Evolutionary conservation across 2,797 vertebrate genomes (phyloP).

Genomic region (Serranus cabrilla): DNA sequence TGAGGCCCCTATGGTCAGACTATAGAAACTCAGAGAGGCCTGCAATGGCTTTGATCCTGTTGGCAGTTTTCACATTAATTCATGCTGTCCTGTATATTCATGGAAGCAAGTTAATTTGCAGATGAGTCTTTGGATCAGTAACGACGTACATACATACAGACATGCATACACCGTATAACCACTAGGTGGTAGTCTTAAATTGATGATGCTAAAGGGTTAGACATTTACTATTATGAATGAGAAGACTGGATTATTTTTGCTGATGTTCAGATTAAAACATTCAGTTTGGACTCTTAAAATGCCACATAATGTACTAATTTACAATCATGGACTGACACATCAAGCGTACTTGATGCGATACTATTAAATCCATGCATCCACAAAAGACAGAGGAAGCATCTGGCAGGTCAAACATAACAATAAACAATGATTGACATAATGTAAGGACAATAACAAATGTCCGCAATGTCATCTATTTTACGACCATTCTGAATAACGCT

Average conservation of each 20-base stretch:
- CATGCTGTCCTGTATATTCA: too few relatives aligned
- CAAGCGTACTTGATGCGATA: background rate
- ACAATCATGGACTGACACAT: background rate
- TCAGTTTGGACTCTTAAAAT: background rate
- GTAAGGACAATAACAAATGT: background rate
- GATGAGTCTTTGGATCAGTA: too few relatives aligned
- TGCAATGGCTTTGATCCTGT: too few relatives aligned
- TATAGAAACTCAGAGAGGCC: too few relatives aligned
- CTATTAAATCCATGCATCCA: background rate
- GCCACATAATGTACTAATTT: background rate
- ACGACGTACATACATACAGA: too few relatives aligned
- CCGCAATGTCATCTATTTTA: slow-evolving; percentile 1
- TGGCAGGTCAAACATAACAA: background rate
- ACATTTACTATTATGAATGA: background rate
- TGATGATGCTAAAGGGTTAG: background rate
- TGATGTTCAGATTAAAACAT: slow-evolving; percentile 7
- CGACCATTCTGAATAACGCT: slow-evolving; percentile 50
- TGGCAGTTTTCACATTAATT: too few relatives aligned
- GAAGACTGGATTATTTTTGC: background rate
- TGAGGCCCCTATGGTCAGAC: too few relatives aligned
- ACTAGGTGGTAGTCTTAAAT: slow-evolving; percentile 75
- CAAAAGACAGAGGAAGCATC: background rate
- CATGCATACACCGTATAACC: slow-evolving; percentile 29
- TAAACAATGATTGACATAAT: background rate
- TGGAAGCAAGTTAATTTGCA: too few relatives aligned